Conservation (phyloP, 2,113 vertebrate species). For the Clupea harengus region DNA sequence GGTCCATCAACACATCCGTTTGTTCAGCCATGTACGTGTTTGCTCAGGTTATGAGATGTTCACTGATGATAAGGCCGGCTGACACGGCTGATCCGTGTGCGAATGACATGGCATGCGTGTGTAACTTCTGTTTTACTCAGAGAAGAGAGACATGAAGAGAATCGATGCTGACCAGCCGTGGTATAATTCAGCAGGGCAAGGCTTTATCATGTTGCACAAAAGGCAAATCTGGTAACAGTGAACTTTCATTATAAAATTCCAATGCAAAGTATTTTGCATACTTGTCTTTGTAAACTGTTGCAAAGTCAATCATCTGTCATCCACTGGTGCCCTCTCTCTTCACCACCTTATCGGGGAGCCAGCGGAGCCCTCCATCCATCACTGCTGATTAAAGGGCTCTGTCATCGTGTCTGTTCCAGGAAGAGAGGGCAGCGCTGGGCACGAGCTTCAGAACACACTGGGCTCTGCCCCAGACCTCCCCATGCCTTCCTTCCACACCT, state of each 20-base stretch:
- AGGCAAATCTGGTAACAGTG: no score
- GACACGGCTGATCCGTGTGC: neutral
- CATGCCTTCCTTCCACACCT: neutral
- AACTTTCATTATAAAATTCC: no score
- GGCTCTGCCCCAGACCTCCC: conserved; percentile 40
- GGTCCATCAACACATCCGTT: conserved; percentile 31
- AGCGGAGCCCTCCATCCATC: conserved; percentile 61
- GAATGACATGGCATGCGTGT: conserved; percentile 47
- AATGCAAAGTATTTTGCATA: no score
- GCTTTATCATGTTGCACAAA: neutral
- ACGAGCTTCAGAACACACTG: conserved; percentile 36
- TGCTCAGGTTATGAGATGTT: conserved; percentile 45
- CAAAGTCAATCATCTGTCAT: no score
- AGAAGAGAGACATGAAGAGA: neutral
- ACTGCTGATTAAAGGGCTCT: conserved; percentile 53
- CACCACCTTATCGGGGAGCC: neutral
- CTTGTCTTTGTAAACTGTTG: no score
- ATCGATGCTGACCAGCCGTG: neutral
- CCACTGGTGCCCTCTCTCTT: neutral
- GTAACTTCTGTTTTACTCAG: conserved; percentile 3
- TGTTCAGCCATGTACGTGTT: neutral
- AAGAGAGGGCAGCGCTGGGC: conserved; percentile 49
- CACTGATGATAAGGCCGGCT: conserved; percentile 36
- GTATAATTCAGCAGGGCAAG: neutral
- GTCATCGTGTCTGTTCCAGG: conserved; percentile 53